phyloP scores from a whole-genome alignment of 2,888 invertebrate genomes.

The Mechanitis mazaeus region DNA sequence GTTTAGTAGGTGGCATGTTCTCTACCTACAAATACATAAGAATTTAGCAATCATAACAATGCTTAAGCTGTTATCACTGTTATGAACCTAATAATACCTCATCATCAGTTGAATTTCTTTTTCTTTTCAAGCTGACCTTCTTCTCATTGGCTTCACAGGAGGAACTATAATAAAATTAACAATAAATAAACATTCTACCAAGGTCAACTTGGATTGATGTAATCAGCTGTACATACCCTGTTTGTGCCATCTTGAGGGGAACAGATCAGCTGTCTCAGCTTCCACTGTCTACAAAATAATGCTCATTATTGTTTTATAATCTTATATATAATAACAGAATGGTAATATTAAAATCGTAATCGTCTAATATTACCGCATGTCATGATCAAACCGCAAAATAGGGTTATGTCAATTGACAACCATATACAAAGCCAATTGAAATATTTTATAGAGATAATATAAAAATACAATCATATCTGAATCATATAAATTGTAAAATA shows the following conservation, averaged over 20 bases:
- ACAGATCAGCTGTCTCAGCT: conserved; percentile 45
- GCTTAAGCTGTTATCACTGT: conserved; percentile 17
- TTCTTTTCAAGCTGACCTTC: conserved; percentile 61
- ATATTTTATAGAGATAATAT: conserved; percentile 37
- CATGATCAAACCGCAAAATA: conserved; percentile 68
- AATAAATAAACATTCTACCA: conserved; percentile 57
- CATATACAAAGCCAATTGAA: conserved; percentile 54
- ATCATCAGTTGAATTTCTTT: conserved; percentile 66
- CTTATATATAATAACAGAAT: conserved; percentile 33
- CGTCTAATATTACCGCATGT: conserved; percentile 71
- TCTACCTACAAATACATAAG: conserved; percentile 55
- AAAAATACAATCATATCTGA: conserved; percentile 34
- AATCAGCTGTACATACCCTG: conserved; percentile 60
- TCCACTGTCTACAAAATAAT: conserved; percentile 53
- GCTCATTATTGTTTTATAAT: conserved; percentile 35
- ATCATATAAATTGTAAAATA: conserved; percentile 31
- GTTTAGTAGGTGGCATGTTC: conserved; percentile 66
- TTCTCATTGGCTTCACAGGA: conserved; percentile 59
- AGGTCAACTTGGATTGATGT: conserved; percentile 48
- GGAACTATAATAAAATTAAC: conserved; percentile 52
- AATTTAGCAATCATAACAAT: conserved; percentile 15
- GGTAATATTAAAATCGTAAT: conserved; percentile 41
- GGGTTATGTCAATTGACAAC: conserved; percentile 76
- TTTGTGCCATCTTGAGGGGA: conserved; percentile 63
- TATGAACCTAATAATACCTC: conserved; percentile 48